Base-by-base conservation (phyloP, 2,113 vertebrate species). In the Oreotrochilus melanogaster region DNA sequence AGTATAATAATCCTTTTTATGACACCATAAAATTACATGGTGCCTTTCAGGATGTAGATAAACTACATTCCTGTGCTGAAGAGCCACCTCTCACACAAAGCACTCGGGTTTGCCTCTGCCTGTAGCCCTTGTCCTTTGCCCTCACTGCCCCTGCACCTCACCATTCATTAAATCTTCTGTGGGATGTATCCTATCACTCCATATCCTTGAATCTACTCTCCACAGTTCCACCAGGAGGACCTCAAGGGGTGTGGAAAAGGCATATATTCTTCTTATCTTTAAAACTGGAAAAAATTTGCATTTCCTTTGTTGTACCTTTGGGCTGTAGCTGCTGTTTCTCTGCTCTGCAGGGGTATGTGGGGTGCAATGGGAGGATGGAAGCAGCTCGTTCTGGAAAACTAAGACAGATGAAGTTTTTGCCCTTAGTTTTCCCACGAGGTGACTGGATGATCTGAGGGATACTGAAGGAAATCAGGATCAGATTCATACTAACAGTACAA, bases 1-100 rank as follows among this genome's bases (percentile, higher is more conserved):
- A 95, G 84, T 95, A 88, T 96, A 95, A 96, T 95, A 95, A 92
- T 86, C 89, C 33, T 88, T 88, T 96, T 96, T 95, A 97, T 51
- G 93, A 24, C 67, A 80, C 89, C 75, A 91, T 96, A 95, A 96
- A 97, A 78, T 73, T 96, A 88, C 92, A 90, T 43, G 60, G 58
- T 93, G 92, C 87, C 71, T 96, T 95, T 95, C 94, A 92, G 87
- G 60, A 83, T 5, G 9, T 47, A 74, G 88, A 96, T 90, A 94
- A 95, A 95, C 89, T 86, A 28, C 64, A 60, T 58, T 73, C 31
- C 30, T 11, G 31, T 43, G 47, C 56, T 73, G 75, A 88, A 84
- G 72, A 72, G 83, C 51, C 88, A 88, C 43, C 50, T 91, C 48
- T 70, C 33, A 23, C 67, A 66, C 58, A 51, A 31, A 89, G 33